Evolutionary conservation across 2,888 invertebrate genomes (phyloP).

Genomic region (Lasioglossum leucozonium): DNA sequence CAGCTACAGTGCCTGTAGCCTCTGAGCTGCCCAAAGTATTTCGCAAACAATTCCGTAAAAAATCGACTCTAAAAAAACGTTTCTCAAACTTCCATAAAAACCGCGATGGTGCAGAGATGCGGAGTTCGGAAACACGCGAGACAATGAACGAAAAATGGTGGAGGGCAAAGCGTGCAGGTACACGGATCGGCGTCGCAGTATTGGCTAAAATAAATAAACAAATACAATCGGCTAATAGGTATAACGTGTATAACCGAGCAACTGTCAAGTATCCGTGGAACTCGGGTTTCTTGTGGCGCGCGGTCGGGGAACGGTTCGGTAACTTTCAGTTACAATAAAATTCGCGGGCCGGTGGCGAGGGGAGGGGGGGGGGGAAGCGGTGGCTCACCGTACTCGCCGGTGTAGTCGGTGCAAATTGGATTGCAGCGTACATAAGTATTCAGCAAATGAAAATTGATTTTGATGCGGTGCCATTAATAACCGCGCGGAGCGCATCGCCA

Average conservation of each 20-base stretch:
- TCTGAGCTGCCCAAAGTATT: too few relatives aligned
- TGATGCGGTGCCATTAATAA: constrained; percentile 82
- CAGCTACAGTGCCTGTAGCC: too few relatives aligned
- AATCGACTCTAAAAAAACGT: neutral
- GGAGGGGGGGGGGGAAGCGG: constrained; percentile 50
- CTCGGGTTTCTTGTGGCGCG: constrained; percentile 18
- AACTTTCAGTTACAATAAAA: constrained; percentile 78
- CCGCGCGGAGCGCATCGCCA: constrained; percentile 74
- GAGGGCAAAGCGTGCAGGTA: neutral
- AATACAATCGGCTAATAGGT: constrained; percentile 2
- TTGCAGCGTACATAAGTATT: constrained; percentile 83
- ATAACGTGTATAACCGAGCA: neutral
- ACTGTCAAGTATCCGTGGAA: constrained; percentile 13
- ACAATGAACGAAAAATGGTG: neutral
- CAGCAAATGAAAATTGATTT: constrained; percentile 83
- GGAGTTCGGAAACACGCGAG: neutral
- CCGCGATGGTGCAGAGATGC: neutral
- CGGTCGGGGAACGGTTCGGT: constrained; percentile 4
- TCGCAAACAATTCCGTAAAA: neutral
- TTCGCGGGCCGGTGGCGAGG: constrained; percentile 60
- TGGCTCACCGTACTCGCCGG: too few relatives aligned
- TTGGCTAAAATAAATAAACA: neutral
- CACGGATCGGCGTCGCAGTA: neutral
- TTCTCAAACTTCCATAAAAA: neutral
- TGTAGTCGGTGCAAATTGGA: constrained; percentile 77